A percentile compares a stretch with the other conserved stretches of the same genome.
Conservation (phyloP, 2,888 invertebrate genomes). For the Eristalis tenax region DNA sequence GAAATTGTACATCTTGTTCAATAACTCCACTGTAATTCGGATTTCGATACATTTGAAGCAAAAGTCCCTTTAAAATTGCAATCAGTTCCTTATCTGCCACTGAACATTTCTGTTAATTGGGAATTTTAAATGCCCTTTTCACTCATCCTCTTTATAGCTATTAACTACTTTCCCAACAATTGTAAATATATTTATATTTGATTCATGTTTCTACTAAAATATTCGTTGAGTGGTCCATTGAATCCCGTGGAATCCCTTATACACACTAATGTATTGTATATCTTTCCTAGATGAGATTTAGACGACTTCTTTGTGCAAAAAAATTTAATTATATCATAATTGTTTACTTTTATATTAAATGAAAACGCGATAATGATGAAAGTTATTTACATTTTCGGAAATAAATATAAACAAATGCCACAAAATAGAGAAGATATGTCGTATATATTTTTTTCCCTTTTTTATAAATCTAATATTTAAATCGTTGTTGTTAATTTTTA, state of each 20-base stretch:
- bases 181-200: not conserved
- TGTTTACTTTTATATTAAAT: not conserved
- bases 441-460: conserved; percentile 49
- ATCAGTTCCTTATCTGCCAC: too few relatives aligned
- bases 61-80: too few relatives aligned
- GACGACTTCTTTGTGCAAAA: not conserved
- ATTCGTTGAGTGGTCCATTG: not conserved
- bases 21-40: too few relatives aligned
- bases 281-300: not conserved
- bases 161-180: not conserved
- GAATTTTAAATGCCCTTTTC: too few relatives aligned
- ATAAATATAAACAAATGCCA: conserved; percentile 43
- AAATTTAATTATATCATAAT: not conserved
- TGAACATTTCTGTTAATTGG: too few relatives aligned
- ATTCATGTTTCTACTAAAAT: not conserved
- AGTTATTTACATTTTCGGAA: conserved; percentile 33
- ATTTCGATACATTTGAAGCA: too few relatives aligned
- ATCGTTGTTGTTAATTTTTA: conserved; percentile 67
- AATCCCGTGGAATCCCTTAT: not conserved
- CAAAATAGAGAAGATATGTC: conserved; percentile 52
- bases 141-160: too few relatives aligned
- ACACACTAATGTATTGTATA: not conserved
- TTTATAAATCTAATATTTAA: conserved; percentile 24
- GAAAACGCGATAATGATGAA: conserved; percentile 3
- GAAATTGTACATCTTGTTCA: too few relatives aligned